These are phyloP conservation scores for Asobara japonica DNA, from an alignment of 1,140 invertebrate species.

Conservation along the genomic window DNA sequence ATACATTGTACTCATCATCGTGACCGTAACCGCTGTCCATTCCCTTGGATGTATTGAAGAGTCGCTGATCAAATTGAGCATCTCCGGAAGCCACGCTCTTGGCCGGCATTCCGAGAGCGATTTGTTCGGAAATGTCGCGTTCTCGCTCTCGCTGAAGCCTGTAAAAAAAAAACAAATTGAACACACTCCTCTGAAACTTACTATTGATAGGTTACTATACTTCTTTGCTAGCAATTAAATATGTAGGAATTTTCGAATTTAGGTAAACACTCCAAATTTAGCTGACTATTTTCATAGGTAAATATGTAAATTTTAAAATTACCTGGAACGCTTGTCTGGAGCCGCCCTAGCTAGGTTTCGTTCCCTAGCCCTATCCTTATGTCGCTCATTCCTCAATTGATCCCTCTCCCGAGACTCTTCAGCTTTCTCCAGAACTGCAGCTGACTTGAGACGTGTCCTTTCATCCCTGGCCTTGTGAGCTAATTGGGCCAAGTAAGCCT, in stretches of 20 bases:
- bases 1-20: constrained; percentile 98
- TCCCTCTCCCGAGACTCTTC: constrained; percentile 90
- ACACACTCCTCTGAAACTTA: too few relatives aligned
- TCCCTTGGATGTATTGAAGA: constrained; percentile 96
- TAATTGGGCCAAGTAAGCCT: constrained; percentile 91
- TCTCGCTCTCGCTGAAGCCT: constrained; percentile 92
- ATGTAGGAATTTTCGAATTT: too few relatives aligned
- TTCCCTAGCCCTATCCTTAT: constrained; percentile 92
- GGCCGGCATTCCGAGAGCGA: constrained; percentile 95
- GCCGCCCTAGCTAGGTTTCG: constrained; percentile 92
- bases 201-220: too few relatives aligned
- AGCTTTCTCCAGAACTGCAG: constrained; percentile 66
- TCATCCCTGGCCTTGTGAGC: constrained; percentile 97
- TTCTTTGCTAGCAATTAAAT: too few relatives aligned
- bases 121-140: constrained; percentile 98
- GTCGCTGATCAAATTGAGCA: constrained; percentile 92
- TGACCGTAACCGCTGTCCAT: constrained; percentile 97
- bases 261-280: too few relatives aligned
- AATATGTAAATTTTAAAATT: too few relatives aligned
- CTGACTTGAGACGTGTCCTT: constrained; percentile 81
- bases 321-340: constrained; percentile 92
- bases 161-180: too few relatives aligned
- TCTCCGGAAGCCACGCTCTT: constrained; percentile 80
- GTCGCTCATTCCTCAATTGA: constrained; percentile 86
- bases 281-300: too few relatives aligned